Conservation (phyloP, 2,888 invertebrate species). For the Coleophora deauratella region DNA sequence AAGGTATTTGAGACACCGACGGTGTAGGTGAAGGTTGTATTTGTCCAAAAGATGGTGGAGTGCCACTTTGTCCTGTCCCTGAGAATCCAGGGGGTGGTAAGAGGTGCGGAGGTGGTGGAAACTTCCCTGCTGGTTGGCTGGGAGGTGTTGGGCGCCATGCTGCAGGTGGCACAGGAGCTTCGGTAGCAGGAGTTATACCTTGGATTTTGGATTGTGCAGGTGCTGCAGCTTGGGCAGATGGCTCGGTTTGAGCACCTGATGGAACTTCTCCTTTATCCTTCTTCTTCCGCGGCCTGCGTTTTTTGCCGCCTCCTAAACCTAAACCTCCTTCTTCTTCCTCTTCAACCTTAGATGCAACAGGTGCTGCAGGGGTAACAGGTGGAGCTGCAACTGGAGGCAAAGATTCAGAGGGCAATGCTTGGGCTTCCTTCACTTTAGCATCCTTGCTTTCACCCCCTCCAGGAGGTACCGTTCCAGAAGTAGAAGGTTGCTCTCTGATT, state of each 20-base stretch:
- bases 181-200: not conserved
- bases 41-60: too few species aligned
- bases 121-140: too few species aligned
- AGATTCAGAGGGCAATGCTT: not conserved
- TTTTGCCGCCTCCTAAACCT: conserved; percentile 18
- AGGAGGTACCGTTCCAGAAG: conserved; percentile 1
- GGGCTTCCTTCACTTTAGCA: conserved; percentile 4
- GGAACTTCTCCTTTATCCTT: conserved; percentile 2
- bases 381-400: conserved; percentile 1
- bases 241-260: not conserved
- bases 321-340: conserved; percentile 15
- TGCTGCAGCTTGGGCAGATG: conserved; percentile 2
- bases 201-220: not conserved
- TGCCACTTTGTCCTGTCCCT: too few species aligned
- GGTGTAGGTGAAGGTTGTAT: too few species aligned
- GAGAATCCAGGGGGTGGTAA: too few species aligned
- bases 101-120: too few species aligned
- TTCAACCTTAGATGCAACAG: conserved; percentile 2
- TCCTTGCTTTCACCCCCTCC: conserved; percentile 6
- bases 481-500: not conserved
- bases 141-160: too few species aligned
- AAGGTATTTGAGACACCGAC: not conserved
- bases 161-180: conserved; percentile 3
- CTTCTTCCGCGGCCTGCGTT: conserved; percentile 14
- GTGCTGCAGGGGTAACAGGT: conserved; percentile 1